A percentile compares a stretch with the other conserved stretches of the same genome.
phyloP scores from a whole-genome alignment of 1,140 invertebrate genomes.

The Euschistus heros region DNA sequence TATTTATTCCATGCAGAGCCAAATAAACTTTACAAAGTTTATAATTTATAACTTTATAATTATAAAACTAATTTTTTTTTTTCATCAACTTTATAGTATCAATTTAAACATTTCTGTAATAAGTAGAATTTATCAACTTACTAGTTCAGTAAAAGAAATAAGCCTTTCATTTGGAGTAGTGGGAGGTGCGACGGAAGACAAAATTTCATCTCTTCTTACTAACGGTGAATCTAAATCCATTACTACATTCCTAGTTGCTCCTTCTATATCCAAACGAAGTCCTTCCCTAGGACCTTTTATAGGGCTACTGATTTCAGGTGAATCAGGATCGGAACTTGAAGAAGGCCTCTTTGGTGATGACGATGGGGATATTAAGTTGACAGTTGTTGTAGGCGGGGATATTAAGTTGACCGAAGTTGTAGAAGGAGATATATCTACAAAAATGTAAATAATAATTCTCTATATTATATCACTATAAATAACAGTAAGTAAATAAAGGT shows the following conservation, averaged over 20 bases:
- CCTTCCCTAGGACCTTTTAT: conserved; percentile 2
- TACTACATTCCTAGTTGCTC: conserved; percentile 9
- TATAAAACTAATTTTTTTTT: not conserved
- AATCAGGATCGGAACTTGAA: too few relatives aligned
- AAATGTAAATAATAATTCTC: too few relatives aligned
- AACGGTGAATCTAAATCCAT: conserved; percentile 24
- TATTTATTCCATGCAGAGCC: not conserved
- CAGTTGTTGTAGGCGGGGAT: too few relatives aligned
- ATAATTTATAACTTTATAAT: not conserved
- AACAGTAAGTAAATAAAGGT: too few relatives aligned
- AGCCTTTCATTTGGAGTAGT: conserved; percentile 23
- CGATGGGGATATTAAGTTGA: too few relatives aligned
- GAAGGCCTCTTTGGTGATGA: too few relatives aligned
- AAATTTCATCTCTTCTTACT: conserved; percentile 21
- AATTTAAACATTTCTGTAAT: not conserved
- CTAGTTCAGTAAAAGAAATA: conserved; percentile 6
- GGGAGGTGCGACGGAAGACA: conserved; percentile 21
- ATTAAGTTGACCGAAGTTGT: too few relatives aligned
- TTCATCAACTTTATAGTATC: not conserved
- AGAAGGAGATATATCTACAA: too few relatives aligned
- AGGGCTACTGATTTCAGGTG: too few relatives aligned
- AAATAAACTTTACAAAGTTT: not conserved
- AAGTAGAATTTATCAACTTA: not conserved
- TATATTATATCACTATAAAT: too few relatives aligned
- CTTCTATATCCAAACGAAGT: conserved; percentile 17